phyloP scores from a whole-genome alignment of 2,888 invertebrate genomes.

The Nematopogon swammerdamellus region DNA sequence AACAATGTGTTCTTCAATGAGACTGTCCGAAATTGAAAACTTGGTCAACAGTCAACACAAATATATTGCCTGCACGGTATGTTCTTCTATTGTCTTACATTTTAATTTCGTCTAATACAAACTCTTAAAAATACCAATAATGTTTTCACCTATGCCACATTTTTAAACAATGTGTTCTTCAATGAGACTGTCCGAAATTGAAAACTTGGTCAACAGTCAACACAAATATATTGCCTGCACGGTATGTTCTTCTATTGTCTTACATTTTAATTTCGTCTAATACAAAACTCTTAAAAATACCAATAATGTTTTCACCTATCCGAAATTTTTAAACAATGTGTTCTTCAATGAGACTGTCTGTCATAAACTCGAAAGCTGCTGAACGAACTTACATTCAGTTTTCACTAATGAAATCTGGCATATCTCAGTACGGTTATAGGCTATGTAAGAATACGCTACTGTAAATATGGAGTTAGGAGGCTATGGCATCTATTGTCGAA shows the following conservation, averaged over 20 bases:
- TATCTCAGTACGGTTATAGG: too few relatives aligned
- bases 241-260: slow-evolving; percentile 36
- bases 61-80: slow-evolving; percentile 73
- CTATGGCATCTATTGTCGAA: too few relatives aligned
- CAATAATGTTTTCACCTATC: background rate
- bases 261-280: background rate
- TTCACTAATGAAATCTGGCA: too few relatives aligned
- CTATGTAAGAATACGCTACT: too few relatives aligned
- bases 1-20: too few relatives aligned
- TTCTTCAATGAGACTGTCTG: too few relatives aligned
- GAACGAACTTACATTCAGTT: too few relatives aligned
- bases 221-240: slow-evolving; percentile 69
- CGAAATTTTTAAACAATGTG: background rate
- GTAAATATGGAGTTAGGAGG: too few relatives aligned
- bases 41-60: slow-evolving; percentile 59
- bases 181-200: too few relatives aligned
- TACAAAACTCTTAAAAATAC: background rate
- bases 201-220: slow-evolving; percentile 62
- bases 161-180: background rate
- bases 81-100: background rate
- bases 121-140: background rate
- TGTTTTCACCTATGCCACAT: background rate
- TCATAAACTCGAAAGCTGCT: too few relatives aligned
- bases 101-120: background rate
- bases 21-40: too few relatives aligned